Percentiles rank a stretch among this genome's conserved stretches.
Conservation (phyloP, 2,797 vertebrate species). For the Anguilla marmorata region DNA sequence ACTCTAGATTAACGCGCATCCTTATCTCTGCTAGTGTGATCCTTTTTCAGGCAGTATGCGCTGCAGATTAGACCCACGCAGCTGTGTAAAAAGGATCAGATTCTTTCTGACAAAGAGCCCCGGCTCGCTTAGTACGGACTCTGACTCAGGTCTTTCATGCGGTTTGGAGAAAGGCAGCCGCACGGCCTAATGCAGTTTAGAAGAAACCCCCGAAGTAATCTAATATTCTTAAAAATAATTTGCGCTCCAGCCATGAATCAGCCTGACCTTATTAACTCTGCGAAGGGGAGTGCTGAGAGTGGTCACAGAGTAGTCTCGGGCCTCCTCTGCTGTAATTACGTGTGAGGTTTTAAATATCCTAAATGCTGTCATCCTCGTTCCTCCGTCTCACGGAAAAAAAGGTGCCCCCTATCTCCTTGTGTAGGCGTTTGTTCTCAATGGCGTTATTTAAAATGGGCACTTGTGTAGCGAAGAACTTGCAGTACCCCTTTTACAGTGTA, state of each 20-base stretch:
- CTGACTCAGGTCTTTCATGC: slow-evolving; percentile 65
- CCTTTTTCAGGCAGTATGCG: not conserved
- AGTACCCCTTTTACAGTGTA: too few relatives aligned
- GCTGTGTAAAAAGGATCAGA: not conserved
- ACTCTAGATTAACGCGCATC: not conserved
- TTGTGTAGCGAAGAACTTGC: not conserved
- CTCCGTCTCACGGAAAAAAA: not conserved
- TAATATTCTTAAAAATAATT: slow-evolving; percentile 70
- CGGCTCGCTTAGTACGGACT: slow-evolving; percentile 18
- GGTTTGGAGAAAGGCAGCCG: slow-evolving; percentile 56
- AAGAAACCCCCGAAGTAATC: slow-evolving; percentile 67
- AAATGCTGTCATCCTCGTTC: slow-evolving; percentile 3
- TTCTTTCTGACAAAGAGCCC: not conserved
- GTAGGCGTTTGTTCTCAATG: not conserved
- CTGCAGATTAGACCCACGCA: not conserved
- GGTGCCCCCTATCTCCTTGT: not conserved
- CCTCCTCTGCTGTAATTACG: not conserved
- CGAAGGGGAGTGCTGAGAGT: not conserved
- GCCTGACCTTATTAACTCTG: slow-evolving; percentile 55
- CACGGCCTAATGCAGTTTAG: slow-evolving; percentile 75
- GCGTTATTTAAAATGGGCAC: not conserved
- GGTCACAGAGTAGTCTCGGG: not conserved
- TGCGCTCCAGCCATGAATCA: slow-evolving; percentile 60
- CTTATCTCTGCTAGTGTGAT: not conserved
- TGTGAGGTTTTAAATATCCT: not conserved